Percentiles rank a stretch among this genome's conserved stretches.
Evolutionary conservation across 2,797 vertebrate genomes (phyloP).

Genomic region (Kryptopterus vitreolus): DNA sequence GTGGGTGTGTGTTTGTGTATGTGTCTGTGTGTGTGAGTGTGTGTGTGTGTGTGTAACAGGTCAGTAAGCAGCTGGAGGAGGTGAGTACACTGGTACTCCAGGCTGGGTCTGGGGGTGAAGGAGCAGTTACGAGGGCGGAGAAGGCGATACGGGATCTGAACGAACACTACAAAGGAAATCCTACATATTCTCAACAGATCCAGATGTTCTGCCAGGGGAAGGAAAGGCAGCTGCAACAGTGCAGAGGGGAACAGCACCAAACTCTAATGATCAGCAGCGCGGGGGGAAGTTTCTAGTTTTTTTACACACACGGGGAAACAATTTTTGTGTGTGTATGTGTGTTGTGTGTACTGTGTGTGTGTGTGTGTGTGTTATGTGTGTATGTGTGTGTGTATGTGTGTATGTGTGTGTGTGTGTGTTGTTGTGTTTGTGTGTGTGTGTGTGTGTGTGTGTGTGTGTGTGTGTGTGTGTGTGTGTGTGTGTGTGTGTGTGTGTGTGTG

Average conservation of each 20-base stretch:
- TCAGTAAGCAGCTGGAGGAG: neutral
- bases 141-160: neutral
- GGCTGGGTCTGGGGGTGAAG: neutral
- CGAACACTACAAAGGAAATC: neutral
- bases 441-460: too few species aligned
- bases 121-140: neutral
- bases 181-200: neutral
- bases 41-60: slow-evolving; percentile 10
- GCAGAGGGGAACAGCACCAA: neutral
- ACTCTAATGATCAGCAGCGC: neutral
- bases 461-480: neutral
- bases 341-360: too few species aligned
- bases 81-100: neutral
- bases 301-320: neutral
- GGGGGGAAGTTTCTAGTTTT: neutral
- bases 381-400: neutral
- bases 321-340: too few species aligned
- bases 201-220: neutral
- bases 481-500: too few species aligned
- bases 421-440: neutral
- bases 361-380: too few species aligned
- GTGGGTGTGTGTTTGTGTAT: neutral
- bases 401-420: neutral
- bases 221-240: neutral
- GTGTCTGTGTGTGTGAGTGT: slow-evolving; percentile 5